phyloP scores from a whole-genome alignment of 2,888 invertebrate genomes.

The Zaprionus obscuricornis region DNA sequence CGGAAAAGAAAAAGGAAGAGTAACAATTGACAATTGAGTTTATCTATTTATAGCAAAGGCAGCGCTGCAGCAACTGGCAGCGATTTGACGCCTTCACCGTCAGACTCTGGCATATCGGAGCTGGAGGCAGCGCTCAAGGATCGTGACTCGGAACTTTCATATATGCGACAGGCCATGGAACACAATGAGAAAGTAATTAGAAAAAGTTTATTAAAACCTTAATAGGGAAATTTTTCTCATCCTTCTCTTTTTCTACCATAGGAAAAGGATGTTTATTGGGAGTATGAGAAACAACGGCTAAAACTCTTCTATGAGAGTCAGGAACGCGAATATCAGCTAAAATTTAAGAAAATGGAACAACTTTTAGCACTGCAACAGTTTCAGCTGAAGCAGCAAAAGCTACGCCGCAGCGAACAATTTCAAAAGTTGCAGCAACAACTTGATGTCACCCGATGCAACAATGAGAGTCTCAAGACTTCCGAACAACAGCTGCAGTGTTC shows the following conservation, averaged over 20 bases:
- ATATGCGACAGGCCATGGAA: conserved; percentile 89
- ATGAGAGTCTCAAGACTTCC: conserved; percentile 74
- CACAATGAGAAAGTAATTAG: conserved; percentile 89
- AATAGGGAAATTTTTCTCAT: not conserved
- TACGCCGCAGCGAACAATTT: conserved; percentile 86
- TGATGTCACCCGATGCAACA: conserved; percentile 71
- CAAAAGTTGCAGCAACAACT: conserved; percentile 82
- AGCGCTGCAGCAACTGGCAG: conserved; percentile 65
- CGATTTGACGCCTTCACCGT: conserved; percentile 87
- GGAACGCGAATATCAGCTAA: conserved; percentile 86
- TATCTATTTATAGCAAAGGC: conserved; percentile 41
- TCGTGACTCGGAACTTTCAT: conserved; percentile 89
- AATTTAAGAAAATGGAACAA: conserved; percentile 88
- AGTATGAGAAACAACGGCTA: conserved; percentile 87
- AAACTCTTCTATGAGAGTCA: conserved; percentile 87
- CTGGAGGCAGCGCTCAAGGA: conserved; percentile 90
- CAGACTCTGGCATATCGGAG: conserved; percentile 93
- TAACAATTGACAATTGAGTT: not conserved
- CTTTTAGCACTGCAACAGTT: conserved; percentile 90
- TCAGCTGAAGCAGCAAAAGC: conserved; percentile 87
- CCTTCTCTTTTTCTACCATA: conserved; percentile 68
- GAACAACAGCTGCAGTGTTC: conserved; percentile 79
- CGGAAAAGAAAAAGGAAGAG: too few relatives aligned
- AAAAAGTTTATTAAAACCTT: too few relatives aligned
- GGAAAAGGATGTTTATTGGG: conserved; percentile 89